Percentiles rank a stretch among this genome's conserved stretches.
phyloP scores from a whole-genome alignment of 2,888 invertebrate species.

The Dynastes grantii region DNA sequence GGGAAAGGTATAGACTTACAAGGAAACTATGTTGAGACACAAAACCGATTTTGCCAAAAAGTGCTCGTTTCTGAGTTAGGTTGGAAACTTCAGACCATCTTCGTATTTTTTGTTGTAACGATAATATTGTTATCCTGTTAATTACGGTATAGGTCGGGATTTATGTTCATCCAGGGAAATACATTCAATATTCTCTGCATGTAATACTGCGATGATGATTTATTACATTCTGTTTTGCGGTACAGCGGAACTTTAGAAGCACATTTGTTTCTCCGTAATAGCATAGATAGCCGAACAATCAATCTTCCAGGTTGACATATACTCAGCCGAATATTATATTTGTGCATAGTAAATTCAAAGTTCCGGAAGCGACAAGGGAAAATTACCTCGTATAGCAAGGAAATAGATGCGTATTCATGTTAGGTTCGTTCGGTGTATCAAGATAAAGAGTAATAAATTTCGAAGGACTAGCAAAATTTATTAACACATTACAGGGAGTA shows the following conservation, averaged over 20 bases:
- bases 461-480: background rate
- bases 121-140: background rate
- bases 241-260: conserved; percentile 41
- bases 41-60: too few relatives aligned
- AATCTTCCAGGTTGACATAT: conserved; percentile 36
- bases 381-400: background rate
- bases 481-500: too few relatives aligned
- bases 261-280: conserved; percentile 44
- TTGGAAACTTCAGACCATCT: too few relatives aligned
- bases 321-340: conserved; percentile 39
- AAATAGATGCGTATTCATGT: conserved; percentile 15
- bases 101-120: conserved; percentile 1
- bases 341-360: conserved; percentile 29
- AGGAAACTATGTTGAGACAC: too few relatives aligned
- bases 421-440: background rate
- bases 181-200: conserved; percentile 29
- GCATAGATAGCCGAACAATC: conserved; percentile 37
- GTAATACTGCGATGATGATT: conserved; percentile 24
- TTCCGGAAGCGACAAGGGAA: conserved; percentile 19
- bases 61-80: too few relatives aligned
- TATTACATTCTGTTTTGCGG: conserved; percentile 37
- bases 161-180: conserved; percentile 35
- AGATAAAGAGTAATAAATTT: conserved; percentile 18
- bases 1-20: too few relatives aligned
- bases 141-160: background rate